Evolutionary conservation across 2,797 vertebrate species (phyloP).

Genomic region (Rhinatrema bivittatum): DNA sequence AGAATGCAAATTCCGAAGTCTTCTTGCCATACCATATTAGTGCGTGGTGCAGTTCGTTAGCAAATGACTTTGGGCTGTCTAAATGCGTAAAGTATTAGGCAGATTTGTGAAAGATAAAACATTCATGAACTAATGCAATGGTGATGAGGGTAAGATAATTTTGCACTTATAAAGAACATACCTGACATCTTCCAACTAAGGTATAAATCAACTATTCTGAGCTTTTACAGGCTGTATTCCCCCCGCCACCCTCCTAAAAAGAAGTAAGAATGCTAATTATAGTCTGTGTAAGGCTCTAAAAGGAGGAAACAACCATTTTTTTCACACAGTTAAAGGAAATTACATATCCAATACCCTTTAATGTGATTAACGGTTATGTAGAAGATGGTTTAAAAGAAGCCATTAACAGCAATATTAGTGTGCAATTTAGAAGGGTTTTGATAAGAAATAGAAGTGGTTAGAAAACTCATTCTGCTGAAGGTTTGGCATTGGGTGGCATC

Average conservation of each 20-base stretch:
- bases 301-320: slow-evolving; percentile 35
- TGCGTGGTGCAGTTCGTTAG: slow-evolving; percentile 27
- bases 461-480: no score
- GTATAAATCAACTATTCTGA: slow-evolving; percentile 10
- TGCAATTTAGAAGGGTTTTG: slow-evolving; percentile 20
- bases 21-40: slow-evolving; percentile 22
- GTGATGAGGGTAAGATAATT: slow-evolving; percentile 25
- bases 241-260: not conserved
- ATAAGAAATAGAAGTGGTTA: no score
- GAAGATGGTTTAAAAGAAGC: slow-evolving; percentile 28
- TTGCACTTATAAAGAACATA: slow-evolving; percentile 15
- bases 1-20: slow-evolving; percentile 5
- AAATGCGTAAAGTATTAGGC: slow-evolving; percentile 47
- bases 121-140: slow-evolving; percentile 37
- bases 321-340: slow-evolving; percentile 46
- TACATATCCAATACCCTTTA: slow-evolving; percentile 40
- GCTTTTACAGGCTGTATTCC: not conserved
- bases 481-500: no score
- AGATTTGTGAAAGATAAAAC: slow-evolving; percentile 41
- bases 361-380: slow-evolving; percentile 39
- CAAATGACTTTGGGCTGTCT: slow-evolving; percentile 23
- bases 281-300: not conserved
- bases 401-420: slow-evolving; percentile 27
- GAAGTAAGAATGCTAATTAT: no score
- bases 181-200: slow-evolving; percentile 4